Evolutionary conservation across 2,888 invertebrate species (phyloP), one percentile per base, ranked within the genome.

Genomic region (Drosophila histrio): DNA sequence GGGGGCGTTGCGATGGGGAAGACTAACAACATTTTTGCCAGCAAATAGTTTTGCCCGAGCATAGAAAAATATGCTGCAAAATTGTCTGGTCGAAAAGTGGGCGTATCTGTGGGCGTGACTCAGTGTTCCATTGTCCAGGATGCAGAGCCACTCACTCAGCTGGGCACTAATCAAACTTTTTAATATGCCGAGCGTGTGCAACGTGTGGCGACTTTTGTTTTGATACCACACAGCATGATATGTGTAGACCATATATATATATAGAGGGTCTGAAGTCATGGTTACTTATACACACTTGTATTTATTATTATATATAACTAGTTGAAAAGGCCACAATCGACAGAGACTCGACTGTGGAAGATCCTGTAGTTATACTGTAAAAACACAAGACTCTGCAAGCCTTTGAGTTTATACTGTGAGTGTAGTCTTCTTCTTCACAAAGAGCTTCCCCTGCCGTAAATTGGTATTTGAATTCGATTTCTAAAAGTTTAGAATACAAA

Each of bases 151-250:
- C 38, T 56, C 76, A 64, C 65, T 68, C 67, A 64, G 62, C 77
- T 77, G 77, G 73, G 70, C 76, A 82, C 82, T 84, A 84, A 83
- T 83, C 84, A 83, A 83, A 83, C 73, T 84, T 83, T 81, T 82
- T 84, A 81, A 82, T 82, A 82, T 82, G 79, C 77, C 77, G 43
- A 64, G 72, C 81, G 50, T 38, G 59, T 60, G 81, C 75, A 84
- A 79, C 73, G 79, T 84, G 82, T 62, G 81, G 78, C 75, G 81
- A 84, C 81, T 79, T 79, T 81, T 83, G 81, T 81, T 79, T 68
- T 66, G 74, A 72, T 68, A 67, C 59, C 49, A 65, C 63, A 62
- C 58, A 59, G 43, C 36, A 52, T n/a, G 67, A 41, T 60, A 13
- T 34, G n/a, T 36, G 24, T 11, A 17, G 26, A 6, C 32, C 8